A percentile compares a stretch with the other conserved stretches of the same genome.
Conservation (phyloP, 2,797 vertebrate genomes). For the Takifugu ocellatus region DNA sequence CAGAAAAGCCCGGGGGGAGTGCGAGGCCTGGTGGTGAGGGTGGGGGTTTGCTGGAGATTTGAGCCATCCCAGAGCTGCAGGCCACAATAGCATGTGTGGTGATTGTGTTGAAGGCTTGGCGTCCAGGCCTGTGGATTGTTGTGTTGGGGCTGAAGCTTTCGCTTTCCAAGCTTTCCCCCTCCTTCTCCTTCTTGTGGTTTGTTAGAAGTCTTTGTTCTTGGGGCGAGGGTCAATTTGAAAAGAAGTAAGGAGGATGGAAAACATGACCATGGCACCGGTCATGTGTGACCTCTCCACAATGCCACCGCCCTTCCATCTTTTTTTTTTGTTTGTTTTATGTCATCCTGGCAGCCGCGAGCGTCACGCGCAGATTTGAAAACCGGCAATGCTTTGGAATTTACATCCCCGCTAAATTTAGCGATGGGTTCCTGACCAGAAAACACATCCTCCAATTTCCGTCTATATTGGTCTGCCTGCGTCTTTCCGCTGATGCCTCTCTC, state of each 20-base stretch:
- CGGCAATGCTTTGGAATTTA: slow-evolving; percentile 76
- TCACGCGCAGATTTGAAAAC: slow-evolving; percentile 60
- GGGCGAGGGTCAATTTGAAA: slow-evolving; percentile 64
- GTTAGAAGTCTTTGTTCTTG: slow-evolving; percentile 67
- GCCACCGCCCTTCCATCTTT: slow-evolving; percentile 48
- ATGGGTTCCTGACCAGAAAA: slow-evolving; percentile 82
- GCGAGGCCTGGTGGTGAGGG: slow-evolving; percentile 27
- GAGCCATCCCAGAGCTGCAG: slow-evolving; percentile 62
- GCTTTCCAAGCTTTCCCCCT: slow-evolving; percentile 19
- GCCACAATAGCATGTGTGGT: slow-evolving; percentile 76
- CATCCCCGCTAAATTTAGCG: slow-evolving; percentile 80
- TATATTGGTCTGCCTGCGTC: slow-evolving; percentile 75
- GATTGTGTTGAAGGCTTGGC: slow-evolving; percentile 72
- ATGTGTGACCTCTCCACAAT: slow-evolving; percentile 62
- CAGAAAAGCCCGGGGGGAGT: slow-evolving; percentile 35
- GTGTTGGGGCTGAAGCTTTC: slow-evolving; percentile 64
- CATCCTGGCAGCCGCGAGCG: slow-evolving; percentile 59
- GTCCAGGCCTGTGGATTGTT: slow-evolving; percentile 59
- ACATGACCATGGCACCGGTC: slow-evolving; percentile 55
- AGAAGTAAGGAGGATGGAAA: slow-evolving; percentile 44
- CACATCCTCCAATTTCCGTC: slow-evolving; percentile 81
- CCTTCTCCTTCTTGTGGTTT: slow-evolving; percentile 65
- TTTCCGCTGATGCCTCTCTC: slow-evolving; percentile 42
- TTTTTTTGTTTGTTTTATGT: slow-evolving; percentile 41
- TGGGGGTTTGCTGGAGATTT: slow-evolving; percentile 47